These are phyloP conservation scores for Takifugu bimaculatus DNA, from an alignment of 2,113 vertebrate genomes.

Conservation along the genomic window DNA sequence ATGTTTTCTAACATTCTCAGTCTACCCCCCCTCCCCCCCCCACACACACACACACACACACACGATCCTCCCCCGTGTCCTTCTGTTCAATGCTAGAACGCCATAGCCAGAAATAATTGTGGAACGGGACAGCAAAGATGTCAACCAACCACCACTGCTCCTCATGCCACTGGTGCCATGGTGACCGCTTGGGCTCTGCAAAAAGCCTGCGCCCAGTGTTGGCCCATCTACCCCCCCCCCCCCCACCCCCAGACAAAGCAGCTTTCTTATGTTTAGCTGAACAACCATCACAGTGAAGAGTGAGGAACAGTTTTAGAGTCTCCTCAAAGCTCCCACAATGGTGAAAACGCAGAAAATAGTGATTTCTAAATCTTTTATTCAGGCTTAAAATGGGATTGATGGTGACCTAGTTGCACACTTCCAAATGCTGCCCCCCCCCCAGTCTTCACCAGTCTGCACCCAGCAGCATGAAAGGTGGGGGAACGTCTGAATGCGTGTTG, in stretches of 20 bases:
- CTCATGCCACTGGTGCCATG: slow-evolving; percentile 58
- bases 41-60: neutral
- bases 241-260: slow-evolving; percentile 21
- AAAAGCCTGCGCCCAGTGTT: slow-evolving; percentile 16
- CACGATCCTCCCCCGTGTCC: slow-evolving; percentile 4
- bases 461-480: slow-evolving; percentile 39
- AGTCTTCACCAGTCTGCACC: slow-evolving; percentile 40
- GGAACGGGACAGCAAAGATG: slow-evolving; percentile 23
- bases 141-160: slow-evolving; percentile 44
- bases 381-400: slow-evolving; percentile 54
- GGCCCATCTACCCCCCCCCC: slow-evolving; percentile 13
- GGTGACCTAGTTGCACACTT: slow-evolving; percentile 70
- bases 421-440: slow-evolving; percentile 29
- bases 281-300: slow-evolving; percentile 2
- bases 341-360: neutral
- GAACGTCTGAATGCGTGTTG: slow-evolving; percentile 34
- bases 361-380: slow-evolving; percentile 32
- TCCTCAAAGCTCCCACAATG: too few relatives aligned
- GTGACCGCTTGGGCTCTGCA: slow-evolving; percentile 42
- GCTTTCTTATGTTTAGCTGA: slow-evolving; percentile 14
- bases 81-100: slow-evolving; percentile 45
- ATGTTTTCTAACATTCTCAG: slow-evolving; percentile 9
- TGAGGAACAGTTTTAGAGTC: neutral
- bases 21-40: slow-evolving; percentile 17
- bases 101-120: slow-evolving; percentile 54